Conservation (phyloP, 2,888 invertebrate species). For the Drosophila peninsularis region DNA sequence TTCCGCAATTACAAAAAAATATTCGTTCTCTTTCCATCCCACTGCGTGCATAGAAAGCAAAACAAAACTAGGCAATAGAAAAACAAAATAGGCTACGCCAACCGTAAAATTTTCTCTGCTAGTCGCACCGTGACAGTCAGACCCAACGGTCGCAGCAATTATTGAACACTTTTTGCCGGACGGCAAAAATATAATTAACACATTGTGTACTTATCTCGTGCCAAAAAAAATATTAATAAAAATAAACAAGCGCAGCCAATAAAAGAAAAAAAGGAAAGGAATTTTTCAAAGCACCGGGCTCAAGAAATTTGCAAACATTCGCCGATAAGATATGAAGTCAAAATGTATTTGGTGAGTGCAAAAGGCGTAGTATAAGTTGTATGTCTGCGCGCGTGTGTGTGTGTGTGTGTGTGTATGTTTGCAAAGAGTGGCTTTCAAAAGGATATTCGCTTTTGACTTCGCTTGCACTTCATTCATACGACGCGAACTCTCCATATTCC, state of each 20-base stretch:
- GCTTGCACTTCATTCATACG: constrained; percentile 67
- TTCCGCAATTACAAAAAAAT: constrained; percentile 32
- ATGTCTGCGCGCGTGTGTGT: not conserved
- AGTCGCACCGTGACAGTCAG: constrained; percentile 57
- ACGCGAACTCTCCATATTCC: constrained; percentile 1
- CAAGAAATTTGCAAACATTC: not conserved
- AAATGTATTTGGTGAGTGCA: constrained; percentile 62
- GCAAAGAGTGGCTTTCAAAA: constrained; percentile 17
- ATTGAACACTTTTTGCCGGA: not conserved
- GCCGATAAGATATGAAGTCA: constrained; percentile 32
- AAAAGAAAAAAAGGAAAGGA: not conserved
- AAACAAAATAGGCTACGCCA: constrained; percentile 55
- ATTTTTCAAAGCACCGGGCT: too few species aligned
- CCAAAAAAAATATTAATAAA: not conserved
- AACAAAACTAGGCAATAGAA: constrained; percentile 52
- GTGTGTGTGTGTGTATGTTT: not conserved
- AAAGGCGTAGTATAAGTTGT: constrained; percentile 10
- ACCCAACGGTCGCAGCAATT: constrained; percentile 34
- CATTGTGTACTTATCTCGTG: not conserved
- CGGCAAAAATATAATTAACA: not conserved
- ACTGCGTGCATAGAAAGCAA: constrained; percentile 56
- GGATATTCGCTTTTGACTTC: constrained; percentile 42
- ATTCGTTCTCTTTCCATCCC: constrained; percentile 58
- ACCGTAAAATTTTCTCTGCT: constrained; percentile 34
- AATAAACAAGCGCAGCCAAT: not conserved